Evolutionary conservation across 2,113 vertebrate genomes (phyloP), one percentile per base, ranked within the genome.

Genomic region (Leptodactylus fuscus): DNA sequence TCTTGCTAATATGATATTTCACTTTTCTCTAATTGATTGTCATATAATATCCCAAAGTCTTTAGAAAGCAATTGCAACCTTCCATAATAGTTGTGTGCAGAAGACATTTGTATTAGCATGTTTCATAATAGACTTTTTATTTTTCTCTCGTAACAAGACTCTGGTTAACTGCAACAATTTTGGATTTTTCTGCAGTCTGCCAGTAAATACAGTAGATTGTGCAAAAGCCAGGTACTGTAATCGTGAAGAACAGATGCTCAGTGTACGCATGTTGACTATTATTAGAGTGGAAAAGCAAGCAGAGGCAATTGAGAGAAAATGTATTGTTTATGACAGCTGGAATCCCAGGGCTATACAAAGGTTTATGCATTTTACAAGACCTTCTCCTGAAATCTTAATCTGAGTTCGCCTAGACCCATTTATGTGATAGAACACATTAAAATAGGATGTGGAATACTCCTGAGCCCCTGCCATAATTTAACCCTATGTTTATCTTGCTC

Each of bases 351-450:
- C 83, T 85, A 85, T 71, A 70, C 34, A 78, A 85, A 44, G 62
- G 65, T 69, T 69, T 84, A 85, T 85, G 38, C 62, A 79, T 79
- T 85, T 85, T 79, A 79, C 74, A 80, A 71, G 83, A 58, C 83
- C 36, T 69, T 85, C n/a, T 85, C 74, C 74, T 85, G 62, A 79
- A 85, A 85, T 70, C 58, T 85, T 80, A 79, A 70, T 55, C 62
- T 80, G 48, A 24, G 65, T 80, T 79, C 32, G 34, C 77, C 76
- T 49, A 29, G 60, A 32, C 75, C 27, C 60, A 29, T 70, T 46
- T 80, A 29, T 58, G 60, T 44, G 46, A 70, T 79, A 79, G 53
- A 85, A 79, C 9, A 69, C n/a, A 53, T 69, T 69, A 44, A 51
- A 78, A 85, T 58, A 80, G 70, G 48, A 78, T 78, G 83, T 51